Base-by-base conservation (phyloP, 2,888 invertebrate genomes). In the Eucera pruinosa region DNA sequence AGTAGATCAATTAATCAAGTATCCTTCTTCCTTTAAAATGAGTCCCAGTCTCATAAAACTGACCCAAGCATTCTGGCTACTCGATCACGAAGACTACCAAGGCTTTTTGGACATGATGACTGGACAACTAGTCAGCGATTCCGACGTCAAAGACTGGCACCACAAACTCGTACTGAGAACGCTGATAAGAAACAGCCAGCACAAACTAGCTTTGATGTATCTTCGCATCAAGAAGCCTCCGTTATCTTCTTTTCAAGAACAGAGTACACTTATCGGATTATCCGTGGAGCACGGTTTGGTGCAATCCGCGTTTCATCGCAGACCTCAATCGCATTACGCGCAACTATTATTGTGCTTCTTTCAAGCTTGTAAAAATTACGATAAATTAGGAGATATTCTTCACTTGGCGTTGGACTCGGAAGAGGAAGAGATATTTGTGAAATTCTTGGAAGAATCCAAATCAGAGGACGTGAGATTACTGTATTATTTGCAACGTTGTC, bases 21-120 rank as follows among this genome's bases (percentile, higher is more conserved):
- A 97, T 91, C 96, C 97, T 0, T 95, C 96, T 0, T 95, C 96
- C 82, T 97, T 97, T 86, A 95, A 95, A 64, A 92, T 97, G 4
- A 95, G 95, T 66, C 95, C 95, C 20, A 95, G 96, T 0, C 91
- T 96, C 0, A 96, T 96, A 30, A 96, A 97, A 90, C 94, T 96
- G 0, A 95, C 97, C 0, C 97, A 97, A 88, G 97, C 96, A 0
- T 96, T 97, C 91, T 98, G 98, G 98, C 95, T 96, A 84, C 93
- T 98, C 15, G 98, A 98, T 92, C 97, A 97, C 88, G 95, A 96
- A 72, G 95, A 97, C 89, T 97, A 96, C 92, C 95, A 96, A 91
- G 97, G 89, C 2, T 91, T 91, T 27, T 74, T 91, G 23, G 89
- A 91, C 15, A 89, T 88, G 57, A 88, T 92, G 77, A 90, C 90